Evolutionary conservation across 2,888 invertebrate species (phyloP).

Genomic region (Holacanthella duospinosa): DNA sequence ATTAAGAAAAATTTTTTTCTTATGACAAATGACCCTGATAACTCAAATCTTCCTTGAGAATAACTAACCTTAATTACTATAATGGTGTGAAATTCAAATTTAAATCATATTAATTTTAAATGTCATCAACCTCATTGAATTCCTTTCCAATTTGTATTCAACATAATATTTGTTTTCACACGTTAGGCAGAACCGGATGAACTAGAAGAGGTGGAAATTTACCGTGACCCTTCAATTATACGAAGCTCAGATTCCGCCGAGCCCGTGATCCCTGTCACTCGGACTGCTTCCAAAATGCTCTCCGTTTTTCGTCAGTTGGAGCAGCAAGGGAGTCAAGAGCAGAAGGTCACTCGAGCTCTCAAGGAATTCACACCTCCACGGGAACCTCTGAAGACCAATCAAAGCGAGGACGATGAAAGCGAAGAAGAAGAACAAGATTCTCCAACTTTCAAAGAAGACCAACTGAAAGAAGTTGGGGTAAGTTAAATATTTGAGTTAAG

Average conservation of each 20-base stretch:
- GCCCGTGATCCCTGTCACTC: constrained; percentile 46
- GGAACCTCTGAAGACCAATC: constrained; percentile 45
- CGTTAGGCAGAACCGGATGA: constrained; percentile 4
- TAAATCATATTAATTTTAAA: no score
- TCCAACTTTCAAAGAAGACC: constrained; percentile 53
- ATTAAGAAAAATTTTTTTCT: no score
- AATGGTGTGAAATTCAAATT: no score
- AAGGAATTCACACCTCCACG: constrained; percentile 85
- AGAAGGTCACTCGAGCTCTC: constrained; percentile 48
- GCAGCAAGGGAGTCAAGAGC: constrained; percentile 46
- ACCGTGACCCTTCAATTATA: constrained; percentile 61
- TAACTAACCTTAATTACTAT: no score
- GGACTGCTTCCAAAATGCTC: constrained; percentile 77
- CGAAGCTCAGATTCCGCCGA: constrained; percentile 49
- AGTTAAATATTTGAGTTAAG: no score
- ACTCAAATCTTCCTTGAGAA: no score
- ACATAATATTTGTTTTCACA: neutral
- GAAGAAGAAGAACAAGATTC: constrained; percentile 44
- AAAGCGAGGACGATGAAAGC: constrained; percentile 43
- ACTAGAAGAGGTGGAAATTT: constrained; percentile 48
- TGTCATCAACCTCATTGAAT: no score
- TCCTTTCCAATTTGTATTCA: neutral
- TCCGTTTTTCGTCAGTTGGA: constrained; percentile 82
- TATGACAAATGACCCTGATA: no score
- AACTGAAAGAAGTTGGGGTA: constrained; percentile 48